Percentiles rank a stretch among this genome's conserved stretches.
These are phyloP conservation scores for Meriones psammophilus DNA, from an alignment of 2,797 vertebrate species.

Conservation along the genomic window DNA sequence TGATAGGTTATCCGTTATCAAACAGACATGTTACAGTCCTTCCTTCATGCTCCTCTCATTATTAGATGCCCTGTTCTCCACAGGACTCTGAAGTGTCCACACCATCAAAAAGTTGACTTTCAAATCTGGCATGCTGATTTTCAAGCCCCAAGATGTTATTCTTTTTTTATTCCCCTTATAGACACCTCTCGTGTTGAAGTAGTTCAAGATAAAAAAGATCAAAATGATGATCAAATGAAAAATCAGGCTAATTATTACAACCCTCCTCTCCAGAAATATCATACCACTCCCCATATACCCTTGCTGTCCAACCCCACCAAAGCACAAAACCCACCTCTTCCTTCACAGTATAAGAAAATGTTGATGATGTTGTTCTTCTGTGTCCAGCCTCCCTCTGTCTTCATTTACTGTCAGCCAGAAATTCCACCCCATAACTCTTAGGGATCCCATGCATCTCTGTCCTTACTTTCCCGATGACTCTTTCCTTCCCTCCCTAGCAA, in stretches of 20 bases:
- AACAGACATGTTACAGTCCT: not conserved
- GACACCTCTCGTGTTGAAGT: not conserved
- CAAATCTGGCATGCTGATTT: not conserved
- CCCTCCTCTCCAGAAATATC: not conserved
- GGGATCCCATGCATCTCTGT: not conserved
- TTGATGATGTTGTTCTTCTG: not conserved
- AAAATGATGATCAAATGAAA: not conserved
- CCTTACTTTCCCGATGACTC: not conserved
- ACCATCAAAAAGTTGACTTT: not conserved
- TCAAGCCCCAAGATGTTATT: not conserved
- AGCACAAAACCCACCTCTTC: not conserved
- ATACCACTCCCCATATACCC: not conserved
- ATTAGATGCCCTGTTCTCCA: not conserved
- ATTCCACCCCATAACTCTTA: not conserved
- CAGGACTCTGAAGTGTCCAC: not conserved
- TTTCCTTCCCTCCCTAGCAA: not conserved
- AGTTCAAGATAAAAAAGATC: not conserved
- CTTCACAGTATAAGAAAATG: not conserved
- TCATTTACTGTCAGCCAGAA: not conserved
- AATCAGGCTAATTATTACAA: not conserved
- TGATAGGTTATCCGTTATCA: not conserved
- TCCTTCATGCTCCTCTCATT: not conserved
- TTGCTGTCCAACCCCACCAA: not conserved
- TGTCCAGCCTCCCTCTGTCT: not conserved
- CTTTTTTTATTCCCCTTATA: not conserved